phyloP scores from a whole-genome alignment of 2,113 vertebrate genomes.

The Chinchilla lanigera region DNA sequence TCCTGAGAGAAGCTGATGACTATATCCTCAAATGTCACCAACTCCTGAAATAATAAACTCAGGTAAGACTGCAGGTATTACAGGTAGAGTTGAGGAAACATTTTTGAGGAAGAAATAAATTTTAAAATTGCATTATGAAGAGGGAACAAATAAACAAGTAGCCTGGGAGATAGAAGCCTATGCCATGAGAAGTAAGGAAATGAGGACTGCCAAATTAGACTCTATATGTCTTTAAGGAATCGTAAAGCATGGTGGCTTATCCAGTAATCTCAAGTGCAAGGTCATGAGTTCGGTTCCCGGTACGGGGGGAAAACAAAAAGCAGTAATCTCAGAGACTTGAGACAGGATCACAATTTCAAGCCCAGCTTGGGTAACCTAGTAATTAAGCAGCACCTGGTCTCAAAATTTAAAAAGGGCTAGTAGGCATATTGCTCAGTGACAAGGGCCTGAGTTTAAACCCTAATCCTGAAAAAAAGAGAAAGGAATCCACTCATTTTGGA shows the following conservation, averaged over 20 bases:
- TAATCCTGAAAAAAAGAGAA: neutral
- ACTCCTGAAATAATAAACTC: slow-evolving; percentile 54
- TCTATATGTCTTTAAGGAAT: neutral
- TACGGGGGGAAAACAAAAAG: too few species aligned
- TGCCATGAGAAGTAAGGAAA: neutral
- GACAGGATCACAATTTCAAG: neutral
- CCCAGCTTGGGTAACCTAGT: neutral
- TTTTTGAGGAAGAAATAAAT: slow-evolving; percentile 17
- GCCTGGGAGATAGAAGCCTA: neutral
- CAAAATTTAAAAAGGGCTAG: neutral
- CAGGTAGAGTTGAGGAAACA: neutral
- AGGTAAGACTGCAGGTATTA: neutral
- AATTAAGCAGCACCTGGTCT: neutral
- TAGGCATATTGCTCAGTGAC: neutral
- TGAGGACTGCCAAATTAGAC: neutral
- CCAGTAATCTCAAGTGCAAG: too few species aligned
- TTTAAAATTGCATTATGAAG: neutral
- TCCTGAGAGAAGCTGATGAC: slow-evolving; percentile 59
- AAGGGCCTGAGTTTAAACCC: neutral
- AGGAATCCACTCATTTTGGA: neutral
- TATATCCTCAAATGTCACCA: slow-evolving; percentile 61
- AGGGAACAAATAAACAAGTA: neutral
- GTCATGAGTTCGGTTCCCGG: too few species aligned
- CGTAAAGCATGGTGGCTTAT: neutral
- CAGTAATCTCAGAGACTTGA: neutral